Evolutionary conservation across 2,888 invertebrate genomes (phyloP), one percentile per base, ranked within the genome.

Genomic region (Dexiosoma caninum): DNA sequence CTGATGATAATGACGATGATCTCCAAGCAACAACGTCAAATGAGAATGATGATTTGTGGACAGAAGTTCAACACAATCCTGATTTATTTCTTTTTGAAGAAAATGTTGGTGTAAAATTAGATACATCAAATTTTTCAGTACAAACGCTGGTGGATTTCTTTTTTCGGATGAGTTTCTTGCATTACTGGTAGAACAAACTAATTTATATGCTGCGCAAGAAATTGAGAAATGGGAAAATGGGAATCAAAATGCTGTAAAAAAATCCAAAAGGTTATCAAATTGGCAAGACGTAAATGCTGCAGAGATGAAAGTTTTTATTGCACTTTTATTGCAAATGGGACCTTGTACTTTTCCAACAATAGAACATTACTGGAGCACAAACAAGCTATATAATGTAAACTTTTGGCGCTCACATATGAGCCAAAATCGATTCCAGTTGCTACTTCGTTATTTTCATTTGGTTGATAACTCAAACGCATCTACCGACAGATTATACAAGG

Each of bases 61-160:
- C 12, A 46, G 46, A 46, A 46, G 46, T 46, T n/a, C 21, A 19
- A 46, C 46, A 46, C 46, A 46, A 46, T 46, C 46, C 21, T 46
- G 46, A 46, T 12, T 46, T 46, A 46, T 67, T 49, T 46, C 32
- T 67, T 67, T 67, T 67, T 23, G 19, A 67, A 51, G 67, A 49
- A 67, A 70, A 70, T 70, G 53, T 42, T 70, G 70, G 57, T 59
- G 55, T 70, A 59, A 70, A 70, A 70, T 70, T 59, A 59, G 59
- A 57, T 70, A 70, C 46, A 46, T 55, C 42, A 59, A 70, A 70
- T 59, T 57, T 70, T 55, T n/a, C 66, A 51, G 66, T 66, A 53
- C 27, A 66, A 66, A 49, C 19, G 66, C 59, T 70, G 70, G 70
- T 70, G 70, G 59, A 70, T 46, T 70, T 70, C 57, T 70, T 70